Percentiles rank a stretch among this genome's conserved stretches.
These are phyloP conservation scores for Synanthedon tipuliformis DNA, from an alignment of 2,888 invertebrate genomes.

Conservation along the genomic window DNA sequence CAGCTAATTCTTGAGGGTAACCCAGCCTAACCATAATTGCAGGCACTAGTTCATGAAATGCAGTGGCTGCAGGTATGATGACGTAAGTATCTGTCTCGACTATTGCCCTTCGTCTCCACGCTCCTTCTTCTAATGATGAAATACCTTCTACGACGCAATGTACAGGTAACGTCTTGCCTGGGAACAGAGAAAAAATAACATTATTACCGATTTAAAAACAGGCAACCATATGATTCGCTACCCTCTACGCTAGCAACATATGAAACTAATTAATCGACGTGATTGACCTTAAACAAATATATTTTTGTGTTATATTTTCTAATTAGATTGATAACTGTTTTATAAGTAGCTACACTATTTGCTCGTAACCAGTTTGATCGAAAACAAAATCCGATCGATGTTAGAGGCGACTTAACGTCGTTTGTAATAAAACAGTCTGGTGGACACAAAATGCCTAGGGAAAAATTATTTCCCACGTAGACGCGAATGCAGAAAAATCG, in stretches of 20 bases:
- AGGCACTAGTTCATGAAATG: slow-evolving; percentile 91
- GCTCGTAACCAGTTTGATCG: not conserved
- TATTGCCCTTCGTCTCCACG: slow-evolving; percentile 75
- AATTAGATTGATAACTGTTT: not conserved
- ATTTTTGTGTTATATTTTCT: no score
- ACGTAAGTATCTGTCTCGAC: slow-evolving; percentile 96
- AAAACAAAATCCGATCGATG: slow-evolving; percentile 3
- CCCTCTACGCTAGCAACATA: slow-evolving; percentile 1
- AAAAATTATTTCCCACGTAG: slow-evolving; percentile 18
- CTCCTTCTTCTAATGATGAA: slow-evolving; percentile 75
- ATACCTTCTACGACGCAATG: slow-evolving; percentile 95
- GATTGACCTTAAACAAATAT: no score
- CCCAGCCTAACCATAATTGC: slow-evolving; percentile 92
- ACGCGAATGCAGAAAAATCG: slow-evolving; percentile 29
- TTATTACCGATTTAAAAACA: not conserved
- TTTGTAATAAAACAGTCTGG: slow-evolving; percentile 7
- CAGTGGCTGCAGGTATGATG: slow-evolving; percentile 91
- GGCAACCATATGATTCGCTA: not conserved
- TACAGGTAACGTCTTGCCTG: slow-evolving; percentile 83
- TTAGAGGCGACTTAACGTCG: slow-evolving; percentile 5
- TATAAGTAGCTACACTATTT: not conserved
- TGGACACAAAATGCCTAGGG: slow-evolving; percentile 14
- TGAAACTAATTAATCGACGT: slow-evolving; percentile 1
- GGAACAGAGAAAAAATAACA: slow-evolving; percentile 9
- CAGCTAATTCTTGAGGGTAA: slow-evolving; percentile 86